Conservation (phyloP, 2,113 vertebrate species). For the Dendropsophus ebraccatus region DNA sequence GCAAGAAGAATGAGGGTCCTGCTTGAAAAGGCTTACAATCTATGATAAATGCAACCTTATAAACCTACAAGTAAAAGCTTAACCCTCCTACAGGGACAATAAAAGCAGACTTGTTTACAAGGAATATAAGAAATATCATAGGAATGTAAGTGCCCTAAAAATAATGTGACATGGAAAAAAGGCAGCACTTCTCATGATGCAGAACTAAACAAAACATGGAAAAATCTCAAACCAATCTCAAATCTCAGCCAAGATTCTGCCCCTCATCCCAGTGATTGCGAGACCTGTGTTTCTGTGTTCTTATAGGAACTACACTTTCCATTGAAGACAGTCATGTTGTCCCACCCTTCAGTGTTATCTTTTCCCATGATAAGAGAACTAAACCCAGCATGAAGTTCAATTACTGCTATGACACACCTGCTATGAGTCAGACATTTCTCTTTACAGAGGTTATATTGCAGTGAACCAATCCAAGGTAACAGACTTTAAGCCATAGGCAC, state of each 20-base stretch:
- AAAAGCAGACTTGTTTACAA: conserved; percentile 9
- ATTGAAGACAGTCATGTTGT: background rate
- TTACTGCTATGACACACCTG: background rate
- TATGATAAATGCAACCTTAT: too few species aligned
- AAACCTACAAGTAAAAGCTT: background rate
- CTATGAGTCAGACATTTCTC: background rate
- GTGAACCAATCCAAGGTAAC: background rate
- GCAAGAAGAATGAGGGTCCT: too few species aligned
- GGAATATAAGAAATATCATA: background rate
- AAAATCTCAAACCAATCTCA: conserved; percentile 27
- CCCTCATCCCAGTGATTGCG: background rate
- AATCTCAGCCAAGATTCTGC: conserved; percentile 8
- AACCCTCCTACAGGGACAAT: background rate
- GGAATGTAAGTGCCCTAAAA: conserved; percentile 4
- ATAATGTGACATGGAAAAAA: conserved; percentile 15
- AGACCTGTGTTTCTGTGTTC: background rate
- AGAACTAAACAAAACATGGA: conserved; percentile 14
- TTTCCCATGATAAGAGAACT: background rate
- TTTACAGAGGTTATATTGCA: background rate
- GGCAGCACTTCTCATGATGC: background rate
- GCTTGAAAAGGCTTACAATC: too few species aligned
- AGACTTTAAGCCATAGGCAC: background rate
- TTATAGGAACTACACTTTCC: background rate
- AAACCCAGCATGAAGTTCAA: background rate
- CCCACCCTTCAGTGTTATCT: background rate